A percentile compares a stretch with the other conserved stretches of the same genome.
These are phyloP conservation scores for Lingula anatina DNA, from an alignment of 2,888 invertebrate genomes.

Conservation along the genomic window DNA sequence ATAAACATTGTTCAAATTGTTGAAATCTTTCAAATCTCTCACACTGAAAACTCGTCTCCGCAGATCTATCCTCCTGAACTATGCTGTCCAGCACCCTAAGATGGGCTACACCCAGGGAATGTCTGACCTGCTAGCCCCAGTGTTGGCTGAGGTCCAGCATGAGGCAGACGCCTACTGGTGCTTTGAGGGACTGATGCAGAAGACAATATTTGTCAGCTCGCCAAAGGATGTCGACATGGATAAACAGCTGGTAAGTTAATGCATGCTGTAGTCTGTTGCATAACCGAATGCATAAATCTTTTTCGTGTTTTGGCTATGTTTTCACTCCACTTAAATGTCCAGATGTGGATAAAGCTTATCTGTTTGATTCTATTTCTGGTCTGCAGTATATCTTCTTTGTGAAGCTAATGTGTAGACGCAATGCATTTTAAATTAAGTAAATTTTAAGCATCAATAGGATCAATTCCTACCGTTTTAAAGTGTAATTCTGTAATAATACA, in stretches of 20 bases:
- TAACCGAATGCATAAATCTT: too few relatives aligned
- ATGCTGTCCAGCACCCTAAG: slow-evolving; percentile 73
- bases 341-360: slow-evolving; percentile 6
- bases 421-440: too few relatives aligned
- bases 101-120: slow-evolving; percentile 54
- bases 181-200: slow-evolving; percentile 55
- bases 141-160: slow-evolving; percentile 53
- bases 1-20: slow-evolving; percentile 44
- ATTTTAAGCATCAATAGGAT: too few relatives aligned
- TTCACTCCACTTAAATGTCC: background rate
- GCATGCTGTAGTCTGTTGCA: background rate
- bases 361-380: too few relatives aligned
- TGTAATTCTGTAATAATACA: too few relatives aligned
- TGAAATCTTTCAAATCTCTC: slow-evolving; percentile 79
- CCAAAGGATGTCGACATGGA: slow-evolving; percentile 95
- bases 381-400: too few relatives aligned
- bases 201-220: slow-evolving; percentile 86
- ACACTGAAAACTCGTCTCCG: slow-evolving; percentile 62
- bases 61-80: slow-evolving; percentile 83
- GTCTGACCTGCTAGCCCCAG: slow-evolving; percentile 55
- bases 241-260: slow-evolving; percentile 68
- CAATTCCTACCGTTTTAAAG: too few relatives aligned
- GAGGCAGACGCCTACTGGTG: slow-evolving; percentile 56
- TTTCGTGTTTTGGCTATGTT: background rate
- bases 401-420: too few relatives aligned